Base-by-base conservation (phyloP, 1,140 invertebrate species). In the Drosophila teissieri region DNA sequence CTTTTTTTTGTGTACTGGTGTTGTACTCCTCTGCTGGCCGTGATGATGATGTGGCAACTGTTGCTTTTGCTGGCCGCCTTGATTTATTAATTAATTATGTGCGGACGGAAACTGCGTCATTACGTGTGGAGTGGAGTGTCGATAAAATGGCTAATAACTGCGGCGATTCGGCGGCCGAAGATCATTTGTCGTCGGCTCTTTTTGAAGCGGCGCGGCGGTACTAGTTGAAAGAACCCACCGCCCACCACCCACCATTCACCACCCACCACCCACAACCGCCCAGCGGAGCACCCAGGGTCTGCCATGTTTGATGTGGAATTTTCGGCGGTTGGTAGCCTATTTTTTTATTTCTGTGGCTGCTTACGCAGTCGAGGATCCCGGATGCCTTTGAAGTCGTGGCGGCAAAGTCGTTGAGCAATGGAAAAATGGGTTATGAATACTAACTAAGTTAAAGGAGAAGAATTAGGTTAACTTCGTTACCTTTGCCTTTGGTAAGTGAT, bases 31-130 rank as follows among this genome's bases (percentile, higher is more conserved):
- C 62, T 40, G 53, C 63, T 51, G 39, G 45, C 60, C 19, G 19
- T 19, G 34, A 27, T 61, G 78, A 63, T 80, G 81, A 77, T 84
- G 80, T 80, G 73, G 80, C 77, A 79, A 79, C 62, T 68, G 44
- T 62, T 67, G 54, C 58, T 82, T 52, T 75, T 69, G 68, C 42
- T 79, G 73, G 73, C 37, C 54, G 45, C 53, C 48, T 56, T 91
- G 88, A 91, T 91, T 91, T 91, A 91, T 91, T 88, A 91, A 91
- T 84, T 91, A 91, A 84, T 88, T 91, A 76, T 73, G 68, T 80
- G 55, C 78, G 74, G 49, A 74, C 63, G 77, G 84, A 88, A 80
- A 89, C 80, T 88, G 83, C 84, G 73, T 78, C 84, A 88, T 44
- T 69, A 54, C 36, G 60, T n/a, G n/a, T 10, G 42, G 37, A 37